Evolutionary conservation across 1,140 invertebrate genomes (phyloP).

Genomic region (Harlomillsia oculata): DNA sequence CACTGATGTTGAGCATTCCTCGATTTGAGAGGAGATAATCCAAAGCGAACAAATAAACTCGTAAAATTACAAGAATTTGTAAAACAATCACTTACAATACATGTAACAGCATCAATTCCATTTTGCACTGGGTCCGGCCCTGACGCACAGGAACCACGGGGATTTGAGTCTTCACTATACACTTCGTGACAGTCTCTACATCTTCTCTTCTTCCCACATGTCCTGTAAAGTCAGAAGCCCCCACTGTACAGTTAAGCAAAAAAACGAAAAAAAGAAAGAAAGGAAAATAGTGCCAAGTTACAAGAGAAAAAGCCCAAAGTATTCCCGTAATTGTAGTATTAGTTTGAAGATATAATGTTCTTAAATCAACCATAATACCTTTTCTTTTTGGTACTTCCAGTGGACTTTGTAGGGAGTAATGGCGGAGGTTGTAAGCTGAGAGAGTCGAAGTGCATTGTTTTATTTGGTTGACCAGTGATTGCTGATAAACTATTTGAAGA

Average conservation of each 20-base stretch:
- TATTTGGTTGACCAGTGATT: conserved; percentile 29
- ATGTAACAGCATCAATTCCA: conserved; percentile 70
- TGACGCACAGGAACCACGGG: conserved; percentile 61
- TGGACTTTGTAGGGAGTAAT: conserved; percentile 34
- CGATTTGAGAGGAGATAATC: background rate
- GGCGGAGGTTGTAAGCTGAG: conserved; percentile 33
- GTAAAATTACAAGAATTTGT: background rate
- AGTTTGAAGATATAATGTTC: background rate
- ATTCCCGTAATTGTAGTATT: background rate
- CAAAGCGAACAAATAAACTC: no score
- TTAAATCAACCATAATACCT: conserved; percentile 9
- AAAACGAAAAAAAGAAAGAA: background rate
- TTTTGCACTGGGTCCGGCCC: conserved; percentile 72
- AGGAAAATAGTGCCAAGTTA: no score
- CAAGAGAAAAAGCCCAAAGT: background rate
- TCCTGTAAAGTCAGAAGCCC: conserved; percentile 13
- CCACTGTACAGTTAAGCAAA: background rate
- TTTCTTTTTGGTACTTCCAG: conserved; percentile 33
- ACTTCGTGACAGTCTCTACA: conserved; percentile 37
- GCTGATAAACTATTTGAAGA: conserved; percentile 20
- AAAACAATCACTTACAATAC: conserved; percentile 49
- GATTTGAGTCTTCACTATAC: conserved; percentile 43
- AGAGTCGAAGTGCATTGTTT: conserved; percentile 32
- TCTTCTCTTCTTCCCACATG: conserved; percentile 32
- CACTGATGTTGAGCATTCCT: no score